phyloP scores from a whole-genome alignment of 2,888 invertebrate species.

The Cantharis rustica region DNA sequence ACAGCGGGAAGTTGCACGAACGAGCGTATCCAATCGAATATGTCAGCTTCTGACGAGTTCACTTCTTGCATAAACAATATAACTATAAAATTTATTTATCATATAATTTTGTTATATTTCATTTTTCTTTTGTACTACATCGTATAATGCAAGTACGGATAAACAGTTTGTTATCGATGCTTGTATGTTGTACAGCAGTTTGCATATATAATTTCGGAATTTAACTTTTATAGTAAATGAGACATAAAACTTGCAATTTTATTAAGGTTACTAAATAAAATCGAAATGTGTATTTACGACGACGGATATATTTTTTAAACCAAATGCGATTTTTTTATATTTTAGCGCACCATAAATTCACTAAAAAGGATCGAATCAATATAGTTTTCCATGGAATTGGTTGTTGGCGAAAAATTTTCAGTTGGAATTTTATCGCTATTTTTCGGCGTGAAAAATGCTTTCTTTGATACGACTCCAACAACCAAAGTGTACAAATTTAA shows the following conservation, averaged over 20 bases:
- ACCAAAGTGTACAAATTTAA: background rate
- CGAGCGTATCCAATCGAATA: conserved; percentile 43
- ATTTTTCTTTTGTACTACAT: conserved; percentile 15
- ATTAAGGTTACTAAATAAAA: background rate
- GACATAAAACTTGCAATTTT: background rate
- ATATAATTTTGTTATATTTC: background rate
- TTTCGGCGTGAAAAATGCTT: background rate
- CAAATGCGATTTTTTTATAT: background rate
- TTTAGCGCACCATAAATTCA: too few species aligned
- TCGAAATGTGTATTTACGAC: background rate
- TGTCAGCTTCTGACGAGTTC: conserved; percentile 42
- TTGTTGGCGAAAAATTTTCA: background rate
- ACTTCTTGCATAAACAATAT: conserved; percentile 17
- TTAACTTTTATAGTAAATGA: background rate
- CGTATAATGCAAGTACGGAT: background rate
- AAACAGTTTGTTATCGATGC: background rate
- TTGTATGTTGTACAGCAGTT: background rate
- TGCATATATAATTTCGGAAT: background rate
- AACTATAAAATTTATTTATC: conserved; percentile 2
- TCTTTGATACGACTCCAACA: background rate
- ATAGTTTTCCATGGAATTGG: too few species aligned
- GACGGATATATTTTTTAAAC: background rate
- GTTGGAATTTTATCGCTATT: background rate
- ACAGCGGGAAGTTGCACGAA: conserved; percentile 47
- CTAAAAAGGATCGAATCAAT: too few species aligned